phyloP scores from a whole-genome alignment of 2,888 invertebrate genomes.

The Altica lythri region DNA sequence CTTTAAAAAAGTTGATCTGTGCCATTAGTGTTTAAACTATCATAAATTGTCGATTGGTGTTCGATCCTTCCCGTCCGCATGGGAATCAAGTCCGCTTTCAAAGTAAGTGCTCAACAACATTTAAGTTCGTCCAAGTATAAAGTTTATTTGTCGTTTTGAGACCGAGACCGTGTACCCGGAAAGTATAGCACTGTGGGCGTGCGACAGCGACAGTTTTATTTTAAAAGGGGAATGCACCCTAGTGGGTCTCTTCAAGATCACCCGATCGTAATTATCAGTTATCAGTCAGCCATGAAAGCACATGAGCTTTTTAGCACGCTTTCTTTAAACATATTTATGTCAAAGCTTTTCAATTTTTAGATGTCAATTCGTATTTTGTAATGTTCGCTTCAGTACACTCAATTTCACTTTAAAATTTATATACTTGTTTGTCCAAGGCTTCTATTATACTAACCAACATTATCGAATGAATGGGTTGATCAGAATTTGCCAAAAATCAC shows the following conservation, averaged over 20 bases:
- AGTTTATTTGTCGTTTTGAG: conserved; percentile 55
- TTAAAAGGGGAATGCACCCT: conserved; percentile 50
- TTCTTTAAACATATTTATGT: conserved; percentile 57
- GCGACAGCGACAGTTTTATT: conserved; percentile 57
- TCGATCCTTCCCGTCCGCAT: conserved; percentile 48
- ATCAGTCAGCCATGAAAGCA: conserved; percentile 55
- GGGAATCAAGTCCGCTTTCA: conserved; percentile 51
- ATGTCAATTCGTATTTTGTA: conserved; percentile 54
- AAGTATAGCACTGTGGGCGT: conserved; percentile 53
- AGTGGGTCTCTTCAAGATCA: conserved; percentile 56
- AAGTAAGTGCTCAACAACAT: conserved; percentile 54
- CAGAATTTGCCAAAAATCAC: conserved; percentile 16
- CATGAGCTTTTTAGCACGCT: conserved; percentile 56
- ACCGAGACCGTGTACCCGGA: conserved; percentile 43
- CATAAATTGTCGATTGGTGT: conserved; percentile 56
- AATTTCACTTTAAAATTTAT: conserved; percentile 39
- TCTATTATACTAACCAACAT: conserved; percentile 11
- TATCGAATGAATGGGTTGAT: conserved; percentile 17
- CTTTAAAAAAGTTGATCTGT: conserved; percentile 49
- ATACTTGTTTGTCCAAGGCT: conserved; percentile 28
- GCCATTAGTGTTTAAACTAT: conserved; percentile 54
- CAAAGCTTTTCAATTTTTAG: conserved; percentile 54
- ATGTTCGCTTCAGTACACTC: conserved; percentile 46
- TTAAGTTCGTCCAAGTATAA: conserved; percentile 53
- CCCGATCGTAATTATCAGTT: conserved; percentile 59